A percentile compares a stretch with the other conserved stretches of the same genome.
These are phyloP conservation scores for Drosophila vallismaia DNA, from an alignment of 2,888 invertebrate species.

Conservation along the genomic window DNA sequence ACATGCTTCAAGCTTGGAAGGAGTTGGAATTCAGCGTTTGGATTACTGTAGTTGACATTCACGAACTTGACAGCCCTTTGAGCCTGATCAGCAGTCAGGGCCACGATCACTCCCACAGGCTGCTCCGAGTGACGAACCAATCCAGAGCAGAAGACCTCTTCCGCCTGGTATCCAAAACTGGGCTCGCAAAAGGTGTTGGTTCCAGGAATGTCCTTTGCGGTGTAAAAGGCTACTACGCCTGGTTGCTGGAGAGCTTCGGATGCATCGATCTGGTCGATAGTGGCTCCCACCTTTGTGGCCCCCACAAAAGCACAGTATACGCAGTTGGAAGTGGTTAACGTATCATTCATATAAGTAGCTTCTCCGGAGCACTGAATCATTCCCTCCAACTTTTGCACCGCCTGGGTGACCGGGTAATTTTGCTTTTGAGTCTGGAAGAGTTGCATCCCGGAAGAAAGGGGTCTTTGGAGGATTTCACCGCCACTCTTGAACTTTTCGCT, in stretches of 20 bases:
- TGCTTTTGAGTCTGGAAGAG: constrained; percentile 88
- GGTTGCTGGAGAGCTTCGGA: constrained; percentile 85
- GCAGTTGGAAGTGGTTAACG: constrained; percentile 88
- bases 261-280: constrained; percentile 79
- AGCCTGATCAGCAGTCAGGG: constrained; percentile 86
- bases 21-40: constrained; percentile 63
- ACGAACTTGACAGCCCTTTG: constrained; percentile 86
- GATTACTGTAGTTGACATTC: constrained; percentile 84
- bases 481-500: constrained; percentile 51
- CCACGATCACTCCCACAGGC: constrained; percentile 90
- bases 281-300: constrained; percentile 86
- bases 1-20: constrained; percentile 85
- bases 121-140: constrained; percentile 87
- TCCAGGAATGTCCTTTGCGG: constrained; percentile 88
- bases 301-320: constrained; percentile 85
- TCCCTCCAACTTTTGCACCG: constrained; percentile 90
- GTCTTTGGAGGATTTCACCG: constrained; percentile 86
- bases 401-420: constrained; percentile 90
- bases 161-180: constrained; percentile 84
- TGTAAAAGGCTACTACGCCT: constrained; percentile 87
- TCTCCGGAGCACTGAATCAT: constrained; percentile 89
- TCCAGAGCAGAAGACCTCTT: constrained; percentile 81
- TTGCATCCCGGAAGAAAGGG: constrained; percentile 88
- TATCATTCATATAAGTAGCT: constrained; percentile 91
- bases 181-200: constrained; percentile 83